Base-by-base conservation (phyloP, 1,140 invertebrate genomes). In the Himalopsyche phryganea region DNA sequence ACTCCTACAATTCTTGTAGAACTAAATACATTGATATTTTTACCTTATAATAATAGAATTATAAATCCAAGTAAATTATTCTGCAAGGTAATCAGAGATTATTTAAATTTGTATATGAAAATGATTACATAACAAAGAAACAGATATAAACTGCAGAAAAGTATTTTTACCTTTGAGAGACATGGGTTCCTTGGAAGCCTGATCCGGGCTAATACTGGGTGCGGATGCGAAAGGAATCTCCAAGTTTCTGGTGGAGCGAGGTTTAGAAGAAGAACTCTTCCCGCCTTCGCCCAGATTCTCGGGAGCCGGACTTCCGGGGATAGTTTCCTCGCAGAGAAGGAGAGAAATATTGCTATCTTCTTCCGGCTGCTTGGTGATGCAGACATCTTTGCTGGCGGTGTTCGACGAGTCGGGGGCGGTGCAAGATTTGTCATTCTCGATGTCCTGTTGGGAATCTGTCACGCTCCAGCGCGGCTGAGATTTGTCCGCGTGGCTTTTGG, bases 311-410 rank as follows among this genome's bases (percentile, higher is more conserved):
- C 89, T 91, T 15, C 90, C 88, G 1, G 90, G 90, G 68, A 94
- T 92, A 19, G 89, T 92, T 73, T 94, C 91, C 67, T 92, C 88
- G 71, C 91, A 94, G 1, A 91, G 69, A n/a, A 94, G 69, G 40
- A 89, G 80, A 63, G 82, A 86, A 46, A 83, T 77, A 51, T 71
- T 75, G 66, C 72, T 73, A 65, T 77, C 76, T 41, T 78, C 74
- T 53, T 77, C 74, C n/a, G 47, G 46, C 19, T 53, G 63, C 48
- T 55, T 58, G 11, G 54, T 45, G 14, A 51, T 17, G 5, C 15
- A 28, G n/a, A 48, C 48, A 14, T 60, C 53, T 9, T 47, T 57
- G 14, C 14, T 50, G 6, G 11, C 15, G 33, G 23, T 57, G 14
- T 6, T 50, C 14, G 40, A 14, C 3, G 23, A 40, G 11, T 60